These are phyloP conservation scores for Euglossa dilemma DNA, from an alignment of 1,140 invertebrate genomes.

Conservation along the genomic window DNA sequence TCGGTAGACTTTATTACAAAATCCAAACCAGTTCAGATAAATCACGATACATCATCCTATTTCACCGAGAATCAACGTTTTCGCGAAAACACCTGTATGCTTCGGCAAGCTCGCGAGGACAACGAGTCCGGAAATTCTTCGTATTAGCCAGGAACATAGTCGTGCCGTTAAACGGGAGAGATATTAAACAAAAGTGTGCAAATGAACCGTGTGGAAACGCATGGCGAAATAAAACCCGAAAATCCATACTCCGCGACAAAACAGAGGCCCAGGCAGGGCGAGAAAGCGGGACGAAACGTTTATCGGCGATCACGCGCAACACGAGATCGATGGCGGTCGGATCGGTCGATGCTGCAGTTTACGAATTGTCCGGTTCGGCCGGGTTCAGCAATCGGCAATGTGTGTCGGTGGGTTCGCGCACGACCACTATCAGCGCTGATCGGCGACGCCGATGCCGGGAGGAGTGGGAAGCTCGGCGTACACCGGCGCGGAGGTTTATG, in stretches of 20 bases:
- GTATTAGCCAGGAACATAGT: too few relatives aligned
- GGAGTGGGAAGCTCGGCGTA: constrained; percentile 20
- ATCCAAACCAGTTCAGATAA: too few relatives aligned
- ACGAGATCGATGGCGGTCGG: constrained; percentile 1
- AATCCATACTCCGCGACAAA: too few relatives aligned
- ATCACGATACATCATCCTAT: too few relatives aligned
- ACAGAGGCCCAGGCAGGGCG: neutral
- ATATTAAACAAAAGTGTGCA: too few relatives aligned
- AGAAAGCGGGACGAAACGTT: neutral
- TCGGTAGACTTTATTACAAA: too few relatives aligned
- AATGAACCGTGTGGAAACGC: neutral
- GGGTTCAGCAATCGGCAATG: constrained; percentile 1
- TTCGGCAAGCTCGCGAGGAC: too few relatives aligned
- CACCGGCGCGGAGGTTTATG: constrained; percentile 75
- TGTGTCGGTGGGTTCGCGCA: constrained; percentile 47
- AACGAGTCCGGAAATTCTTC: too few relatives aligned
- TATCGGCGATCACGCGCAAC: neutral
- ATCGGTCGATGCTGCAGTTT: constrained; percentile 3
- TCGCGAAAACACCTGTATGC: too few relatives aligned
- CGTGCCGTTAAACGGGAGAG: neutral
- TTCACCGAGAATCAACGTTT: too few relatives aligned
- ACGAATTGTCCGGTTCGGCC: neutral
- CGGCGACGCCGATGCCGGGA: constrained; percentile 23
- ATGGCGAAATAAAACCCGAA: too few relatives aligned
- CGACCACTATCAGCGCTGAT: constrained; percentile 54